A percentile compares a stretch with the other conserved stretches of the same genome.
phyloP scores from a whole-genome alignment of 2,113 vertebrate species.

The Xenotilapia leptura region DNA sequence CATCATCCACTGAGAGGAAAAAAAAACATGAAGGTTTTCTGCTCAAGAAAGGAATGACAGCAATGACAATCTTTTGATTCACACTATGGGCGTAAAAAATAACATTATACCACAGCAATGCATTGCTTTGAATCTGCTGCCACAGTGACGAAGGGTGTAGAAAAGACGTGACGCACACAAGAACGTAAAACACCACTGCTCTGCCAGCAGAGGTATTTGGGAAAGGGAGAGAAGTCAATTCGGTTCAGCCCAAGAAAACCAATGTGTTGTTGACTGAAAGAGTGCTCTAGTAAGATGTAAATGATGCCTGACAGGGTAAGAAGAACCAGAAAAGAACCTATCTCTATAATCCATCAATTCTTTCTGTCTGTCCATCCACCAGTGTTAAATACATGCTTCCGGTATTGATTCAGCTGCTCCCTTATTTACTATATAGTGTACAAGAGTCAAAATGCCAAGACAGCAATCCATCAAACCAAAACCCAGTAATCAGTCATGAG shows the following conservation, averaged over 20 bases:
- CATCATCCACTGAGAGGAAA: background rate
- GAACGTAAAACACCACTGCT: background rate
- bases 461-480: background rate
- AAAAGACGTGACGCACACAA: conserved; percentile 12
- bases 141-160: background rate
- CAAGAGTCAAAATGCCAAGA: background rate
- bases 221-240: background rate
- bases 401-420: background rate
- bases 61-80: conserved; percentile 5
- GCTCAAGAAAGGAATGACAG: background rate
- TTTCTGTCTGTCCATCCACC: background rate
- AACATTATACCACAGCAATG: background rate
- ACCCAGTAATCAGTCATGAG: background rate
- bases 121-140: conserved; percentile 6
- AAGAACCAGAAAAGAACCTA: background rate
- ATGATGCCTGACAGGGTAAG: background rate
- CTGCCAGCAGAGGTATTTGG: conserved; percentile 4
- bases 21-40: background rate
- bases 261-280: background rate
- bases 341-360: background rate
- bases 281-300: background rate
- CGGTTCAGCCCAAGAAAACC: background rate
- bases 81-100: background rate
- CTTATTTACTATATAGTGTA: background rate
- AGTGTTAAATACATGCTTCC: background rate